Evolutionary conservation across 2,113 vertebrate species (phyloP).

Genomic region (Murina feae): DNA sequence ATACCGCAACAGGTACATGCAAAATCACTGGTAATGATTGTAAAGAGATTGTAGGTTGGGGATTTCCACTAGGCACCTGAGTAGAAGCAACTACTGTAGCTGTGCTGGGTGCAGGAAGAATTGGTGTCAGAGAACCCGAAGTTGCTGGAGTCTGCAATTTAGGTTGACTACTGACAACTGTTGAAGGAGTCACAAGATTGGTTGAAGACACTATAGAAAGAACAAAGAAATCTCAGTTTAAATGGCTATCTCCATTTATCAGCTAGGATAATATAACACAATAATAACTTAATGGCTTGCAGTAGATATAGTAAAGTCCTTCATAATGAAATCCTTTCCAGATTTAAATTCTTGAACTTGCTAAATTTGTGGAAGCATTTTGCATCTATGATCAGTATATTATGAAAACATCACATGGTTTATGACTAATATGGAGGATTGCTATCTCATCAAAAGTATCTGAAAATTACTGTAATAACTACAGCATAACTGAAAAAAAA

Average conservation of each 20-base stretch:
- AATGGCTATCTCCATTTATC: not conserved
- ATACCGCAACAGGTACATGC: conserved; percentile 86
- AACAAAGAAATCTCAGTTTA: not conserved
- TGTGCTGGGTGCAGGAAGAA: conserved; percentile 81
- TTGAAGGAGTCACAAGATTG: conserved; percentile 74
- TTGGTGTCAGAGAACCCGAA: conserved; percentile 79
- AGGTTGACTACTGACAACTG: conserved; percentile 77
- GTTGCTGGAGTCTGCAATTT: conserved; percentile 80
- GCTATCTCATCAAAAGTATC: not conserved
- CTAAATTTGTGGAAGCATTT: conserved; percentile 10
- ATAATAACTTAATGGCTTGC: not conserved
- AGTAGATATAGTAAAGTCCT: not conserved
- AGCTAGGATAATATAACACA: not conserved
- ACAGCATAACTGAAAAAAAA: not conserved
- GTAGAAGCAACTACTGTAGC: conserved; percentile 83
- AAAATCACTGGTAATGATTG: conserved; percentile 86
- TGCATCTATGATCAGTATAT: not conserved
- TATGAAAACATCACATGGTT: not conserved
- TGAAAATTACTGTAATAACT: conserved; percentile 27
- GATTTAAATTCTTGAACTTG: conserved; percentile 19
- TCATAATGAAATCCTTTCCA: not conserved
- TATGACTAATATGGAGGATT: not conserved
- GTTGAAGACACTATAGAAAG: conserved; percentile 76
- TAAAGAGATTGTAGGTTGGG: conserved; percentile 84
- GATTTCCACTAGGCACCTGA: conserved; percentile 80